Evolutionary conservation across 2,797 vertebrate species (phyloP).

Genomic region (Phalanger gymnotis): DNA sequence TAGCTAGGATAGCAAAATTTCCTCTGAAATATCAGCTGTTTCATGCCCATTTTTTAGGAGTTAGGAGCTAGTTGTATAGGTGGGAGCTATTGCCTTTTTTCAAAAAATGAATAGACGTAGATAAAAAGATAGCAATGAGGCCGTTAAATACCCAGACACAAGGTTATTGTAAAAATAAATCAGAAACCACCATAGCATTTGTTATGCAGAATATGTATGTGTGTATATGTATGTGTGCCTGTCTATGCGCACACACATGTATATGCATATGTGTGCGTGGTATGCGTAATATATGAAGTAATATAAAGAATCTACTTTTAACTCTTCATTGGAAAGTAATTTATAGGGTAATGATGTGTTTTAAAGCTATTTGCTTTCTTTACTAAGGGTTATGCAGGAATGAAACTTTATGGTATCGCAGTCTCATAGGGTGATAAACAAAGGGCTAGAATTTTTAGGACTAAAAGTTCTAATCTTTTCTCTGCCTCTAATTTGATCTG

Average conservation of each 20-base stretch:
- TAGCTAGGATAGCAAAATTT: constrained; percentile 17
- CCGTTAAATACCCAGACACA: constrained; percentile 30
- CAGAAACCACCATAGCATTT: constrained; percentile 10
- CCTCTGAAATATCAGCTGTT: constrained; percentile 31
- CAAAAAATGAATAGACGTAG: constrained; percentile 42
- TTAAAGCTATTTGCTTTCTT: neutral
- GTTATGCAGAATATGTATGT: neutral
- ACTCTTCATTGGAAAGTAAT: neutral
- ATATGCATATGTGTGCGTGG: too few species aligned
- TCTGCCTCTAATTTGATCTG: neutral
- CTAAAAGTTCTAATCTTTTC: neutral
- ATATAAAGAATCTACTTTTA: neutral
- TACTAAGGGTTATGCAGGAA: neutral
- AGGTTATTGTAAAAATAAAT: constrained; percentile 52
- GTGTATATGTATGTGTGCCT: neutral
- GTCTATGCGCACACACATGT: neutral
- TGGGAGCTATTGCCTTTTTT: constrained; percentile 34
- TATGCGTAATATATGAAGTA: neutral
- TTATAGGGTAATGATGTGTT: neutral
- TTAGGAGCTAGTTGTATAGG: neutral
- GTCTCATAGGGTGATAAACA: neutral
- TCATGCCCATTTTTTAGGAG: neutral
- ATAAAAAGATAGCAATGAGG: constrained; percentile 43
- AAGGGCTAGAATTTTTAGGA: neutral
- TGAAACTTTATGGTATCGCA: constrained; percentile 14